A percentile compares a stretch with the other conserved stretches of the same genome.
phyloP scores from a whole-genome alignment of 2,113 vertebrate genomes.

The Toxostoma redivivum region DNA sequence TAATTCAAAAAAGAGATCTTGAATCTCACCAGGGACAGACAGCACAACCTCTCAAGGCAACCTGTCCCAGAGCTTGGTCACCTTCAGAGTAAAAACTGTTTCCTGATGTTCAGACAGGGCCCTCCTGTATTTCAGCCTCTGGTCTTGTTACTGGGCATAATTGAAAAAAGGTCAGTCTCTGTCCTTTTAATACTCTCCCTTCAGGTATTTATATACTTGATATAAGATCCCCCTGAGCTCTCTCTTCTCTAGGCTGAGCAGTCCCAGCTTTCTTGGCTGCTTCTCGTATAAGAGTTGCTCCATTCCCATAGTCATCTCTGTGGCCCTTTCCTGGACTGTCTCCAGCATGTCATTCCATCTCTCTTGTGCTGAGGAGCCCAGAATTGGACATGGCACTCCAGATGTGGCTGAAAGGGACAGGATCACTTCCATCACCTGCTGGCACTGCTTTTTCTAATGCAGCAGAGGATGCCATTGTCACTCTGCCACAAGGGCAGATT shows the following conservation, averaged over 20 bases:
- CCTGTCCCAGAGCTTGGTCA: not conserved
- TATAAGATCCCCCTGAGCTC: not conserved
- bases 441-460: not conserved
- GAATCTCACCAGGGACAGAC: not conserved
- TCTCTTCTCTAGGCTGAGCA: not conserved
- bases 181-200: not conserved
- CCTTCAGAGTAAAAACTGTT: not conserved
- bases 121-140: not conserved
- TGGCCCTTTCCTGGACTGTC: not conserved
- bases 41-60: not conserved
- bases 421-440: not conserved
- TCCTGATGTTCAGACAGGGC: not conserved
- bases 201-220: not conserved
- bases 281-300: not conserved
- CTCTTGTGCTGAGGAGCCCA: not conserved
- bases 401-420: not conserved
- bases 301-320: not conserved
- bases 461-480: not conserved
- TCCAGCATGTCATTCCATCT: not conserved
- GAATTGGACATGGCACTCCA: not conserved
- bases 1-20: not conserved
- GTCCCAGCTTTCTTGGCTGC: not conserved
- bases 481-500: fast-evolving
- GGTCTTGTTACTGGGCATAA: not conserved
- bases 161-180: not conserved